Evolutionary conservation across 2,888 invertebrate genomes (phyloP), one percentile per base, ranked within the genome.

Genomic region (Lamellibrachia satsuma): DNA sequence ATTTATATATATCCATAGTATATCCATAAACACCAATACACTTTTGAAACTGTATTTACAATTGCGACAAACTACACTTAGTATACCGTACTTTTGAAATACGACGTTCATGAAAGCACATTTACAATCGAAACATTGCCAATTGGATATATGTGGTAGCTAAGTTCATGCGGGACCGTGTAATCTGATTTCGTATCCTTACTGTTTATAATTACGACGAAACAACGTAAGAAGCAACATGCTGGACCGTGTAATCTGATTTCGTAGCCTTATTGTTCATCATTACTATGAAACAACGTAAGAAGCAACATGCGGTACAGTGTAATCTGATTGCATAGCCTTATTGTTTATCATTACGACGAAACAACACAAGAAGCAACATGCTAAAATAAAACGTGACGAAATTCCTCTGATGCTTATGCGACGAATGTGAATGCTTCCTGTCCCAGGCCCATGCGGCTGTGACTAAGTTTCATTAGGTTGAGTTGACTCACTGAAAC

Each of bases 401-500:
- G 22, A 6, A 22, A 75, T 75, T 3, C 6, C 75, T 75, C 6
- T 11, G 75, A 22, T 75, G 22, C 15, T 22, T 75, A 75, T 6
- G 75, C n/a, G n/a, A 75, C n/a, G 75, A 75, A 75, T 1, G 75
- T 75, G 6, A 75, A 75, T 3, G 75, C 22, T 75, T 75, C 75
- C 22, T 75, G 22, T 22, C 75, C 75, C 22, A 22, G 75, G 15
- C 75, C 75, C 0, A 75, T 22, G 3, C 75, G 75, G n/a, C 75
- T 75, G 75, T 75, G 75, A 6, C 22, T 75, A 11, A 75, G 75
- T 75, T 75, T 75, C 75, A n/a, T 75, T 75, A 75, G 15, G 75
- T 75, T 75, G 75, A 75, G 75, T 75, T 75, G 75, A 75, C 75
- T 75, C 15, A 75, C 75, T 75, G 75, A 75, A 11, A 75, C 75